Percentiles rank a stretch among this genome's conserved stretches.
Conservation (phyloP, 1,140 invertebrate species). For the Drosophila kikkawai region DNA sequence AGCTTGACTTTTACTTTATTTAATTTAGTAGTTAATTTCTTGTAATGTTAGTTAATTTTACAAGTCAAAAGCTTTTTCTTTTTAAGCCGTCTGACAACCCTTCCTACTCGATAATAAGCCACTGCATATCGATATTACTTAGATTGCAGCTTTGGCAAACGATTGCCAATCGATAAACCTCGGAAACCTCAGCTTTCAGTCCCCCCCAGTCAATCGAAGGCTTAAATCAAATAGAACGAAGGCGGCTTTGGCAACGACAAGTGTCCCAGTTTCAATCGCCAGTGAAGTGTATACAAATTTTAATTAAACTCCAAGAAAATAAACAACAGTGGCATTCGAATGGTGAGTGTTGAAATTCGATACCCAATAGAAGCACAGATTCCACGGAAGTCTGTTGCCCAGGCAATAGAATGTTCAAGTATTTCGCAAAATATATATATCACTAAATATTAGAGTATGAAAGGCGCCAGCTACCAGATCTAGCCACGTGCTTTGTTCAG, state of each 20-base stretch:
- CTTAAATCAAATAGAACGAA: neutral
- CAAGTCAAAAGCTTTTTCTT: neutral
- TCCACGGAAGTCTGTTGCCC: conserved; percentile 12
- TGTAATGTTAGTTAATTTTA: neutral
- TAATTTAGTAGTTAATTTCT: neutral
- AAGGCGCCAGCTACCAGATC: conserved; percentile 21
- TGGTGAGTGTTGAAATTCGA: conserved; percentile 32
- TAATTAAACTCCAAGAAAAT: neutral
- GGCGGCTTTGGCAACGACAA: neutral
- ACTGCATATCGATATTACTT: neutral
- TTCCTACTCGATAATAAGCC: neutral
- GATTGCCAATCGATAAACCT: conserved; percentile 1
- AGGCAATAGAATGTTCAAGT: conserved; percentile 11
- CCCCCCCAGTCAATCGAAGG: neutral
- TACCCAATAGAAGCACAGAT: neutral
- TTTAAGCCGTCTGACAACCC: neutral
- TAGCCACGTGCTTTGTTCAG: conserved; percentile 36
- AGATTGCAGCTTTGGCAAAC: neutral
- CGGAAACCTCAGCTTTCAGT: neutral
- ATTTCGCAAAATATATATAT: neutral
- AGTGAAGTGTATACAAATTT: neutral
- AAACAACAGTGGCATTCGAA: neutral
- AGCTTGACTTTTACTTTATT: neutral
- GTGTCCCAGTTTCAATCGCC: conserved; percentile 6
- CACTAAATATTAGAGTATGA: no score